Evolutionary conservation across 2,888 invertebrate species (phyloP).

Genomic region (Orthosia gracilis): DNA sequence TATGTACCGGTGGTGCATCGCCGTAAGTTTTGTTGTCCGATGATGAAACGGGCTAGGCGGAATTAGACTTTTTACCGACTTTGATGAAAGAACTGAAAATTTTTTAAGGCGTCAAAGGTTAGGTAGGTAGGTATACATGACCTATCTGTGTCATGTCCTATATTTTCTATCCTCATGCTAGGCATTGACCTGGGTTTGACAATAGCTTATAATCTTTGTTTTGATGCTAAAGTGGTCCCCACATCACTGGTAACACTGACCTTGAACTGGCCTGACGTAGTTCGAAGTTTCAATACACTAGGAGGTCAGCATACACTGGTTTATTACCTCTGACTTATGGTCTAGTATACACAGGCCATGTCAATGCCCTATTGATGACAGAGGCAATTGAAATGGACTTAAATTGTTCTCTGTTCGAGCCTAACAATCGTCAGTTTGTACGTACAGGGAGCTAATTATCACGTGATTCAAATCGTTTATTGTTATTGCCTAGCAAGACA

Average conservation of each 20-base stretch:
- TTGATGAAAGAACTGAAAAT: not conserved
- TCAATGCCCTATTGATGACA: slow-evolving; percentile 28
- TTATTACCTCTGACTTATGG: not conserved
- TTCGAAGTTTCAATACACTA: not conserved
- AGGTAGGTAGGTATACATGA: not conserved
- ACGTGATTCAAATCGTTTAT: slow-evolving; percentile 44
- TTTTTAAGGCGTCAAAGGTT: not conserved
- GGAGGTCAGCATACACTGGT: not conserved
- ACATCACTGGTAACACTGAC: not conserved
- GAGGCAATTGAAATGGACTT: slow-evolving; percentile 6
- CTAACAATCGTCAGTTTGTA: slow-evolving; percentile 30
- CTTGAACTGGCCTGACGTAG: not conserved
- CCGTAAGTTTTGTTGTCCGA: too few relatives aligned
- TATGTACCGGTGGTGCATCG: too few relatives aligned
- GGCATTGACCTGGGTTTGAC: not conserved
- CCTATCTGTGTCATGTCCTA: too few relatives aligned
- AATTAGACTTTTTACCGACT: not conserved
- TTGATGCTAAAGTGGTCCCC: not conserved
- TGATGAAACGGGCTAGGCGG: too few relatives aligned
- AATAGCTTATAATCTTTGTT: not conserved
- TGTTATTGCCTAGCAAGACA: slow-evolving; percentile 38
- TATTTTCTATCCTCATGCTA: too few relatives aligned
- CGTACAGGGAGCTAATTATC: slow-evolving; percentile 39
- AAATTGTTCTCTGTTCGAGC: slow-evolving; percentile 27
- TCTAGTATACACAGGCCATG: slow-evolving; percentile 7